A percentile compares a stretch with the other conserved stretches of the same genome.
Conservation (phyloP, 2,113 vertebrate genomes). For the Saguinus imperator region DNA sequence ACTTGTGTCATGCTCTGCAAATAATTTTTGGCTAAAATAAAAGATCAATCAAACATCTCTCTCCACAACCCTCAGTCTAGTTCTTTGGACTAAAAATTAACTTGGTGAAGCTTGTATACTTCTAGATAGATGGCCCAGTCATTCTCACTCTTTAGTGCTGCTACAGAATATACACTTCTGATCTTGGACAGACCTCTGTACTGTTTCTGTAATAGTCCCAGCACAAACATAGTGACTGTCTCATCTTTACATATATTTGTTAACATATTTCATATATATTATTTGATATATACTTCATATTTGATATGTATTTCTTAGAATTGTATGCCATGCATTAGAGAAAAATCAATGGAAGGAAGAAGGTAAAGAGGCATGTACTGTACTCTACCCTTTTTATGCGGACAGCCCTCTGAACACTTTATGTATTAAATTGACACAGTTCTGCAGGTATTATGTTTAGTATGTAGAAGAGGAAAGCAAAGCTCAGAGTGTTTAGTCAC, state of each 20-base stretch:
- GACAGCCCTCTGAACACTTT: background rate
- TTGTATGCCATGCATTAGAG: background rate
- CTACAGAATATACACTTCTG: background rate
- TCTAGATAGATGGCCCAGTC: background rate
- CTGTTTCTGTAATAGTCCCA: background rate
- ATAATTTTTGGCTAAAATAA: constrained; percentile 29
- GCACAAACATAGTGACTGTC: background rate
- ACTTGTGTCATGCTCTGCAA: background rate
- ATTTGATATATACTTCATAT: background rate
- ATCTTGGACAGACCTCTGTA: background rate
- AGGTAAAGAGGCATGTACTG: background rate
- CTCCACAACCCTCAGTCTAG: background rate
- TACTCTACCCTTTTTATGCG: background rate
- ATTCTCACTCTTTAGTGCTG: background rate
- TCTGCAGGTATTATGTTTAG: background rate
- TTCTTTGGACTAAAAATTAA: background rate
- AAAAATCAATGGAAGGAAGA: constrained; percentile 10
- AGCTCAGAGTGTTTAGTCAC: background rate
- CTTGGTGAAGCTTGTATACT: background rate
- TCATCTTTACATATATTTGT: background rate
- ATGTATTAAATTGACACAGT: background rate
- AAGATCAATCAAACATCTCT: background rate
- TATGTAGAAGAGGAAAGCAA: background rate
- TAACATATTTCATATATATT: background rate
- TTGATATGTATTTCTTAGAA: background rate